phyloP scores from a whole-genome alignment of 2,888 invertebrate species.

The Epsilonema sp. region DNA sequence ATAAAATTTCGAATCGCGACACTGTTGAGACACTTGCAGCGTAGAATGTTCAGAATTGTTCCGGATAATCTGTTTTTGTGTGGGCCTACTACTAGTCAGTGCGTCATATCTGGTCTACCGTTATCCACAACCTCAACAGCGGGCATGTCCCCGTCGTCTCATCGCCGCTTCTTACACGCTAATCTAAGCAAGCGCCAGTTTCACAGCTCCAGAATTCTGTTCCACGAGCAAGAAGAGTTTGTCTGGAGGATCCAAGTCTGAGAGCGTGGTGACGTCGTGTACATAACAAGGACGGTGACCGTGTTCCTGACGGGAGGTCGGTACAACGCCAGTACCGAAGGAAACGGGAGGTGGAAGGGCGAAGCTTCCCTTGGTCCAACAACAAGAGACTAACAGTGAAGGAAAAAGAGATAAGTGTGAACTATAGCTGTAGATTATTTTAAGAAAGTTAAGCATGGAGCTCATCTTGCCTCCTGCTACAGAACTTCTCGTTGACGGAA shows the following conservation, averaged over 20 bases:
- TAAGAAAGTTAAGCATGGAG: constrained; percentile 67
- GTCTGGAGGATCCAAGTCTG: constrained; percentile 79
- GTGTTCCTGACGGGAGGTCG: constrained; percentile 58
- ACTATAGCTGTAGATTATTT: constrained; percentile 73
- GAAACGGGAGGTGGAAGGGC: constrained; percentile 85
- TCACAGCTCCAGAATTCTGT: too few relatives aligned
- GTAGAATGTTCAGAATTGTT: too few relatives aligned
- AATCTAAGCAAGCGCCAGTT: too few relatives aligned
- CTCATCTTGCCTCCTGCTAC: constrained; percentile 64
- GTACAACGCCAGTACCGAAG: constrained; percentile 64
- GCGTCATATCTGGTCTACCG: too few relatives aligned
- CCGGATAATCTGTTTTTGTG: too few relatives aligned
- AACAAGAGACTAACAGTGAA: constrained; percentile 79
- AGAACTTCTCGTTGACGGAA: constrained; percentile 90
- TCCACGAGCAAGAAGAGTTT: constrained; percentile 44
- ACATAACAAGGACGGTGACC: constrained; percentile 59
- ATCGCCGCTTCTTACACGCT: too few relatives aligned
- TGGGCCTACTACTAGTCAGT: too few relatives aligned
- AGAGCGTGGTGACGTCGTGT: constrained; percentile 62
- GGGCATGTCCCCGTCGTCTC: too few relatives aligned
- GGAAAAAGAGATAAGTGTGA: constrained; percentile 90
- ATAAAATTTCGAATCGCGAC: too few relatives aligned
- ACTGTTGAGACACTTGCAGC: too few relatives aligned
- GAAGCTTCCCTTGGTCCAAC: constrained; percentile 95
- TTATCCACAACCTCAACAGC: too few relatives aligned